A percentile compares a stretch with the other conserved stretches of the same genome.
Evolutionary conservation across 2,797 vertebrate species (phyloP).

Genomic region (Ciconia nigra): DNA sequence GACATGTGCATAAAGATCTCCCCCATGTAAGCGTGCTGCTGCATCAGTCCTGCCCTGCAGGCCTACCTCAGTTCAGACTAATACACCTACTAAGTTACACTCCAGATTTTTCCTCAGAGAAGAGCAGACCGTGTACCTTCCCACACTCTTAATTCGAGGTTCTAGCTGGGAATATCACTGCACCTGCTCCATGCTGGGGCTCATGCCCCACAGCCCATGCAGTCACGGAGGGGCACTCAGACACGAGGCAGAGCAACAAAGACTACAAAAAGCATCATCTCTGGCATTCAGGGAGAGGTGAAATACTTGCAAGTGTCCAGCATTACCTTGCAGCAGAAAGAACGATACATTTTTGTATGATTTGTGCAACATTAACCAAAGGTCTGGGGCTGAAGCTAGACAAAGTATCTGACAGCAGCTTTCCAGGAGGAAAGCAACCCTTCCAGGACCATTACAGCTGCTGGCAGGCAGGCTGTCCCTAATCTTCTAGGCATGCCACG

Average conservation of each 20-base stretch:
- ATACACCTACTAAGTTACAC: background rate
- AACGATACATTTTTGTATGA: background rate
- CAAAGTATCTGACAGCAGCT: background rate
- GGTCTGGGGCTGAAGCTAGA: background rate
- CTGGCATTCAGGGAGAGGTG: background rate
- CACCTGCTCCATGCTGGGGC: background rate
- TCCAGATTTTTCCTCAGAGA: background rate
- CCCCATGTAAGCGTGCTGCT: background rate
- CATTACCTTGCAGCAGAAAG: background rate
- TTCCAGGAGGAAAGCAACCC: background rate
- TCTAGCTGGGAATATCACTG: background rate
- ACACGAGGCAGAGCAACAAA: accelerated
- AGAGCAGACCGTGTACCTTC: background rate
- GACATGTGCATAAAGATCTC: background rate
- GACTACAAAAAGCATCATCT: background rate
- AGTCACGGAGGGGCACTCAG: background rate
- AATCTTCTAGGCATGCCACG: background rate
- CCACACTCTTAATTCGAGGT: background rate
- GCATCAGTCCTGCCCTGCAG: background rate
- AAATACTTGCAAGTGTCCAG: background rate
- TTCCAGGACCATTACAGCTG: background rate
- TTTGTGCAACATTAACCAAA: background rate
- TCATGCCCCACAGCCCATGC: background rate
- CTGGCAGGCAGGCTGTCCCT: background rate
- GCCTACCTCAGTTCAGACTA: background rate